Conservation (phyloP, 1,140 invertebrate species). For the Drosophila kanapiae region DNA sequence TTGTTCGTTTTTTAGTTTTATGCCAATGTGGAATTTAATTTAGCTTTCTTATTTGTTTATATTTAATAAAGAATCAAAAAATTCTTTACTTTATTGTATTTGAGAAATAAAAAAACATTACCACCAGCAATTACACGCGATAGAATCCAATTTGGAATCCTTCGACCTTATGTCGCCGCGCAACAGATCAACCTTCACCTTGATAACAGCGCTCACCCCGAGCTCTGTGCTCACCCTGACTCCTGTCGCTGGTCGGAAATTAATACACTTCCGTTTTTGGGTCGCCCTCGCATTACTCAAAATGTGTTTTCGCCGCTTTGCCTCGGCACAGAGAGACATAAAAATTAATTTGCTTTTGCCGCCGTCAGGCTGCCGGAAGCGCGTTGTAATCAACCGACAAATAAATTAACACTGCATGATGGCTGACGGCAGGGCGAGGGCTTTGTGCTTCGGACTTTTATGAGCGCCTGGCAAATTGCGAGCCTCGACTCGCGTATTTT, state of each 20-base stretch:
- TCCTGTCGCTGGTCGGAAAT: constrained; percentile 63
- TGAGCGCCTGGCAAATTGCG: constrained; percentile 66
- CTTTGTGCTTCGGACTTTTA: constrained; percentile 39
- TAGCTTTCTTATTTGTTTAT: no score
- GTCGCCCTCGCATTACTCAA: constrained; percentile 70
- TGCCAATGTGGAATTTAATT: no score
- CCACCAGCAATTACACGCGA: neutral
- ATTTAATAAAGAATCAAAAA: no score
- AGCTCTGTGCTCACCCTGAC: neutral
- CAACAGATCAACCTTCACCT: constrained; percentile 27
- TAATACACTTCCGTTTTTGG: constrained; percentile 76
- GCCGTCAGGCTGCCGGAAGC: constrained; percentile 71
- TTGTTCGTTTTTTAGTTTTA: no score
- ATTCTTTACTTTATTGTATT: no score
- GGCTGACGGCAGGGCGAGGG: constrained; percentile 7
- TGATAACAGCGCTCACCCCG: constrained; percentile 7
- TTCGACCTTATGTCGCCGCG: neutral
- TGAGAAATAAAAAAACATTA: neutral
- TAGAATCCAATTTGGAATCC: neutral
- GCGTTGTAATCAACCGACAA: constrained; percentile 81
- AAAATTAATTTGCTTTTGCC: constrained; percentile 80
- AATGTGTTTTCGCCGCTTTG: constrained; percentile 50
- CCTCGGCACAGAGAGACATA: constrained; percentile 64
- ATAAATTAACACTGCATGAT: constrained; percentile 74
- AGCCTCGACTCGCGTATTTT: constrained; percentile 56